Base-by-base conservation (phyloP, 2,888 invertebrate genomes). In the Heliconius sara region DNA sequence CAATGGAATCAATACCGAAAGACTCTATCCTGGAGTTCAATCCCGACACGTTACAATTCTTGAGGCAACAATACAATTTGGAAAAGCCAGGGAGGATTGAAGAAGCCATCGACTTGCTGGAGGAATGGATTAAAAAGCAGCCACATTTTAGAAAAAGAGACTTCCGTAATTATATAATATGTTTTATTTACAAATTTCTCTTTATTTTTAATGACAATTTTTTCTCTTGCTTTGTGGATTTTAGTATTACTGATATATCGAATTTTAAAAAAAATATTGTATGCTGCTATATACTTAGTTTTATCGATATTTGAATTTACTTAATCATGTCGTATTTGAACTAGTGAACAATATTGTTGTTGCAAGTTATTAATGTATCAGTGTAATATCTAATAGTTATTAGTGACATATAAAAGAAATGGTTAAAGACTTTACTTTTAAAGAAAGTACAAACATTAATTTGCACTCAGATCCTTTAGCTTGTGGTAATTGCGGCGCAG, bases 61-160 rank as follows among this genome's bases (percentile, higher is more conserved):
- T 90, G 0, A 85, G 91, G 60, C 87, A 84, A 76, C 85, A 86
- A 12, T 81, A 85, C 0, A 84, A 87, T 81, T 80, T 91, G 27
- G 85, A 89, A 5, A 81, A 86, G 30, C 85, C 85, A 0, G 87
- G 84, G 22, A 85, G 87, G 27, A 85, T 91, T 66, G 76, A 84
- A 0, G 89, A 90, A 71, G 88, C 90, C 0, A 77, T 91, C 0
- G 86, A 89, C 71, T 86, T 89, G 52, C 80, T 91, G 63, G 86
- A 88, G n/a, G 86, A 87, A 1, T 91, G 91, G 91, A 83, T 90
- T n/a, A 81, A 86, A 66, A 87, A 87, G 77, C 91, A 91, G 70
- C 73, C 83, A 4, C 91, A 91, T 84, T 90, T 91, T 67, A 80
- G 43, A 5, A 89, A 88, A 66, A 90, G 88, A 63, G 88, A 90